Base-by-base conservation (phyloP, 2,113 vertebrate species). In the Nettapus auritus region DNA sequence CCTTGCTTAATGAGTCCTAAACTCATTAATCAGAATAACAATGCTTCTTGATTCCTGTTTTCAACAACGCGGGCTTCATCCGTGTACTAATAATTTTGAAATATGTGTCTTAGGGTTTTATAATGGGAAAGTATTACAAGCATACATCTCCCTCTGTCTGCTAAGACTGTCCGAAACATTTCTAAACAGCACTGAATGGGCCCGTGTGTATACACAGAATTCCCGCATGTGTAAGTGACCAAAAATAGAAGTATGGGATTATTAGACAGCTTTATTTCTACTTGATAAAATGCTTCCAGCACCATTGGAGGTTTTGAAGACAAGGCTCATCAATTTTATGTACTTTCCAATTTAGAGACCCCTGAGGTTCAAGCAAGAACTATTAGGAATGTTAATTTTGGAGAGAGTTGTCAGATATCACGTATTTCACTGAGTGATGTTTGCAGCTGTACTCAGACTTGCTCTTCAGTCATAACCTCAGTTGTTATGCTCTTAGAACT, bases 251-350 rank as follows among this genome's bases (percentile, higher is more conserved):
- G 17, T 78, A 23, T 4, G 78, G 28, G 57, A 59, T 69, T 69
- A 66, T 87, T 93, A 86, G 63, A 60, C 9, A 64, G 68, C 74
- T 96, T 96, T 93, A 86, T 91, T 97, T 97, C 78, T 93, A 46
- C 53, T 15, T 31, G 77, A 73, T 87, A 76, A 93, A 95, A 94
- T 76, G 57, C 52, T 93, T 93, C 78, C 46, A 94, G 70, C 74
- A 52, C 70, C 67, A 36, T 48, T 89, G 86, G 86, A 85, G 71
- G 57, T 76, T 94, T 89, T 75, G 53, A 89, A 94, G 71, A 55
- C 34, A 60, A 68, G 42, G 20, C 52, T 96, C 62, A 89, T 97
- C 74, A 70, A 36, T 89, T 95, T 94, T 36, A 62, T 66, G 33
- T 76, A 63, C n/a, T 84, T 93, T 71, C 52, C 55, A 82, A 44